Percentiles rank a stretch among this genome's conserved stretches.
phyloP scores from a whole-genome alignment of 2,797 vertebrate species.

The Ciconia nigra region DNA sequence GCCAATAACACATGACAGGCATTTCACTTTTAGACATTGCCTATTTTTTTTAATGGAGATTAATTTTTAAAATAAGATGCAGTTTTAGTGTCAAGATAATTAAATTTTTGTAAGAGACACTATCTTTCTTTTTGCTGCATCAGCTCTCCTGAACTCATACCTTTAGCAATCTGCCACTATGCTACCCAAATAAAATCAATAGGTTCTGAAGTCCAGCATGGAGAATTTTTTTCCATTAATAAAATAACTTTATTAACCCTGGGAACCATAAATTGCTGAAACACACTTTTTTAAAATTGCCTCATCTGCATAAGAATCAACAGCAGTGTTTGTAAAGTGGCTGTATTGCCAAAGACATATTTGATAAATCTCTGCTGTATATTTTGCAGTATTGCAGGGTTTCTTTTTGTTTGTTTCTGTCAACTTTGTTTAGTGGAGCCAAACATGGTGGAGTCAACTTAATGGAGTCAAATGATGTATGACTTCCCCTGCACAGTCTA shows the following conservation, averaged over 20 bases:
- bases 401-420: background rate
- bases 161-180: background rate
- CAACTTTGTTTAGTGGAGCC: background rate
- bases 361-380: background rate
- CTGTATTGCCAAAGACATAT: background rate
- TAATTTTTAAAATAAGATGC: conserved; percentile 41
- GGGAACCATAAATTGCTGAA: conserved; percentile 20
- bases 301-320: conserved; percentile 29
- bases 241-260: conserved; percentile 6
- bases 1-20: background rate
- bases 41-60: conserved; percentile 26
- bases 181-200: conserved; percentile 44
- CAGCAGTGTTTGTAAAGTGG: background rate
- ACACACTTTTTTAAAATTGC: background rate
- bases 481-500: background rate
- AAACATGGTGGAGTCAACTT: background rate
- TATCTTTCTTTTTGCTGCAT: conserved; percentile 3
- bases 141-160: conserved; percentile 8
- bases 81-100: conserved; percentile 36
- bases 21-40: background rate
- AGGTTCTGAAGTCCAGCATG: conserved; percentile 20
- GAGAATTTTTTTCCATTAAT: background rate
- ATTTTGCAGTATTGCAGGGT: background rate
- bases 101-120: conserved; percentile 32
- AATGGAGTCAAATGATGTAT: background rate